These are phyloP conservation scores for Lerista edwardsae DNA, from an alignment of 2,797 vertebrate genomes.

Conservation along the genomic window DNA sequence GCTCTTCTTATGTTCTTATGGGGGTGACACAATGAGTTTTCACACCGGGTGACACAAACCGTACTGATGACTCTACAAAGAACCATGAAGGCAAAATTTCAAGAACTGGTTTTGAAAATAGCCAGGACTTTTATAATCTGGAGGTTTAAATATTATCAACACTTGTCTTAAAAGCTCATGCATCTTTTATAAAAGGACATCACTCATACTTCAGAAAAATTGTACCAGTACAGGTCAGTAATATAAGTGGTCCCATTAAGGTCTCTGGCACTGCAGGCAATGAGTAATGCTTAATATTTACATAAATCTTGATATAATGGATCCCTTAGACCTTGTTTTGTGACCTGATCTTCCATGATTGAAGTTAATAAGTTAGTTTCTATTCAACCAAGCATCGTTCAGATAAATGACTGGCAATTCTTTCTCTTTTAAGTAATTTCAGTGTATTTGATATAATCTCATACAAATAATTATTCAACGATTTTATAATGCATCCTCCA, in stretches of 20 bases:
- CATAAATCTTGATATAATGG: neutral
- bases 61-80: too few relatives aligned
- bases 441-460: neutral
- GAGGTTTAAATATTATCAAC: neutral
- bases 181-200: neutral
- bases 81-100: neutral
- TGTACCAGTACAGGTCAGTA: neutral
- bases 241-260: neutral
- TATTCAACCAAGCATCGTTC: neutral
- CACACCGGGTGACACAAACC: too few relatives aligned
- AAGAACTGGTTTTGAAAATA: neutral
- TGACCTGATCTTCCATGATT: neutral
- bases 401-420: neutral
- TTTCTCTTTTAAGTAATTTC: slow-evolving; percentile 3
- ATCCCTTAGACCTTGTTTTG: neutral
- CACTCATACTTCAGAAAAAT: neutral
- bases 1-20: too few relatives aligned
- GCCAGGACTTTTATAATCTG: neutral
- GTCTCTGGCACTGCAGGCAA: neutral
- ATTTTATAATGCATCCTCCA: neutral
- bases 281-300: neutral
- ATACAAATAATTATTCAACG: slow-evolving; percentile 10
- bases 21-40: too few relatives aligned
- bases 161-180: neutral
- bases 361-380: slow-evolving; percentile 17